These are phyloP conservation scores for Brachyrhaphis roseni DNA, from an alignment of 2,797 vertebrate species.

Conservation along the genomic window DNA sequence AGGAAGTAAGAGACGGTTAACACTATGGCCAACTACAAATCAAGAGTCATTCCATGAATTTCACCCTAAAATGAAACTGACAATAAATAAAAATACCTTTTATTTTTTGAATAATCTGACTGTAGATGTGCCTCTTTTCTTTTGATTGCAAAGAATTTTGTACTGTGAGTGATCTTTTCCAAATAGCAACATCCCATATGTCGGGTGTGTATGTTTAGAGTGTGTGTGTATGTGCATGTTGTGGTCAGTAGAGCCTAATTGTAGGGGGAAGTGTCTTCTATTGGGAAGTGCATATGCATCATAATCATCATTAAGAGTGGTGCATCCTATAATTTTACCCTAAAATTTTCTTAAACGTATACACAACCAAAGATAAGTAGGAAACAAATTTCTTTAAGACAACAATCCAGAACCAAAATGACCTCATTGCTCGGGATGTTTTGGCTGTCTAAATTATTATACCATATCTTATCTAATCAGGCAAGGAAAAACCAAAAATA, in stretches of 20 bases:
- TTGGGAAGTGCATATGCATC: slow-evolving; percentile 54
- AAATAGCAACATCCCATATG: slow-evolving; percentile 12
- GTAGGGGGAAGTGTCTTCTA: slow-evolving; percentile 65
- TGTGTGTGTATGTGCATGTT: slow-evolving; percentile 37
- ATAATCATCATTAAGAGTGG: slow-evolving; percentile 43
- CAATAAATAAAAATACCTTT: not conserved
- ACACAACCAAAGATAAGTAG: not conserved
- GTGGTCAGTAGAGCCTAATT: slow-evolving; percentile 58
- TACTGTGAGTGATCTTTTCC: slow-evolving; percentile 2
- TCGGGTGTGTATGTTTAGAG: slow-evolving; percentile 13
- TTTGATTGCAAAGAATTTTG: slow-evolving; percentile 11
- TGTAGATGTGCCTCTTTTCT: not conserved
- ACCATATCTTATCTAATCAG: slow-evolving; percentile 49
- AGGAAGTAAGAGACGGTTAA: not conserved
- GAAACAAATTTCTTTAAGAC: not conserved
- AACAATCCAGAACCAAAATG: not conserved
- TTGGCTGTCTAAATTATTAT: slow-evolving; percentile 33
- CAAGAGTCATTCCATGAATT: not conserved
- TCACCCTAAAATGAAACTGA: no score
- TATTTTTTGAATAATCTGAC: not conserved
- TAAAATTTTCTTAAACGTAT: slow-evolving; percentile 11
- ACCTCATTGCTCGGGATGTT: slow-evolving; percentile 29
- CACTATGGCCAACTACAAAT: not conserved
- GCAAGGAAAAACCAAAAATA: slow-evolving; percentile 26
- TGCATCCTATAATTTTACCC: slow-evolving; percentile 54